Conservation (phyloP, 2,113 vertebrate species). For the Sakesphorus luctuosus region DNA sequence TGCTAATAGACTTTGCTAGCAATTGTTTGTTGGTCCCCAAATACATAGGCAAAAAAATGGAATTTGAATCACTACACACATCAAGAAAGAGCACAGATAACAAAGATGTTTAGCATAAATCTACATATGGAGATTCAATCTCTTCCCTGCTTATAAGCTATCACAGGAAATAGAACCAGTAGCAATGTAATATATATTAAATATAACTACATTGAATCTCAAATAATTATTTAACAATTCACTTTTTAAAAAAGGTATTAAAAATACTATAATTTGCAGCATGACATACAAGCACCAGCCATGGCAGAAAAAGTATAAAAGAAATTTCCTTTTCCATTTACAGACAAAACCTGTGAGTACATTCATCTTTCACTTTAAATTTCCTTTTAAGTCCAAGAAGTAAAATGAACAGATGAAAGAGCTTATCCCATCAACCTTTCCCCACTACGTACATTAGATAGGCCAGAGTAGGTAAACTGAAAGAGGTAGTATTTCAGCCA, state of each 20-base stretch:
- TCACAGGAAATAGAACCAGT: background rate
- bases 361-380: background rate
- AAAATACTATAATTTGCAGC: background rate
- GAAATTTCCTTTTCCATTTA: background rate
- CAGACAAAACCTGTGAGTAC: background rate
- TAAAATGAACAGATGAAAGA: constrained; percentile 15
- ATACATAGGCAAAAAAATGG: background rate
- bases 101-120: background rate
- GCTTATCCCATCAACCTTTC: background rate
- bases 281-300: background rate
- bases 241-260: background rate
- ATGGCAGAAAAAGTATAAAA: background rate
- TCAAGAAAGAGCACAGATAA: background rate
- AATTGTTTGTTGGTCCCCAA: background rate
- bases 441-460: background rate
- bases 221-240: background rate
- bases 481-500: background rate
- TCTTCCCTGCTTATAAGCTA: background rate
- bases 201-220: background rate
- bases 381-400: background rate
- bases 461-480: background rate
- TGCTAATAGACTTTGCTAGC: background rate
- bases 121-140: background rate
- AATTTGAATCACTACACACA: background rate
- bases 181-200: background rate